Percentiles rank a stretch among this genome's conserved stretches.
Conservation (phyloP, 2,797 vertebrate species). For the Paedocypris micromegethes region DNA sequence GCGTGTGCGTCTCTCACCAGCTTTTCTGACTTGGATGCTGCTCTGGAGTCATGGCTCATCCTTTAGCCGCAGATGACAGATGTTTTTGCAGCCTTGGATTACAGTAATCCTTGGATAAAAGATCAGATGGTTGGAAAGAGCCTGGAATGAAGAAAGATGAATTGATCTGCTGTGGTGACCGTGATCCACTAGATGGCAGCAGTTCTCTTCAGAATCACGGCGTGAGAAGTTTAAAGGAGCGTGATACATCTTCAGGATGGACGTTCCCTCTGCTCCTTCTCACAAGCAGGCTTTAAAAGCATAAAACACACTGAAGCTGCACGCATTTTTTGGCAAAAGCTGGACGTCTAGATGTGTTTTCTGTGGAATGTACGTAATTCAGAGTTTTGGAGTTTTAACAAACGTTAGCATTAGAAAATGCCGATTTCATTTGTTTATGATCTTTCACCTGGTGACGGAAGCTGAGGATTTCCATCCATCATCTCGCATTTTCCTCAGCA, state of each 20-base stretch:
- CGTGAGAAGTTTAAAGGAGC: neutral
- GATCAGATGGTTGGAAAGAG: slow-evolving; percentile 18
- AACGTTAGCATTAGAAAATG: too few species aligned
- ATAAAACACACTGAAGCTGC: too few species aligned
- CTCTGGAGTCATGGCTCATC: slow-evolving; percentile 12
- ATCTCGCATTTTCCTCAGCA: too few species aligned
- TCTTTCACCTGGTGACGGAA: too few species aligned
- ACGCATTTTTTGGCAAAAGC: too few species aligned
- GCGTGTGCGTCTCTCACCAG: neutral
- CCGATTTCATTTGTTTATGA: too few species aligned
- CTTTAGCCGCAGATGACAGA: slow-evolving; percentile 27
- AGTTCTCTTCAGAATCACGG: neutral
- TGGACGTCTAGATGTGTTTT: too few species aligned
- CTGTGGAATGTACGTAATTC: too few species aligned
- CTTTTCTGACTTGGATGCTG: neutral
- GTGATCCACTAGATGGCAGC: slow-evolving; percentile 36
- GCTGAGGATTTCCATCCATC: too few species aligned
- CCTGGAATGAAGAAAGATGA: slow-evolving; percentile 17
- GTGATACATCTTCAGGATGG: neutral
- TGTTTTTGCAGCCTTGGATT: slow-evolving; percentile 19
- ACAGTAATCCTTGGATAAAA: slow-evolving; percentile 34
- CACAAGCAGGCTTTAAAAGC: too few species aligned
- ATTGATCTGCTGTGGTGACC: neutral
- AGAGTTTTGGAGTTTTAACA: too few species aligned
- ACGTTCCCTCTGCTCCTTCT: too few species aligned